Conservation (phyloP, 2,888 invertebrate genomes). For the Dromius quadrimaculatus region DNA sequence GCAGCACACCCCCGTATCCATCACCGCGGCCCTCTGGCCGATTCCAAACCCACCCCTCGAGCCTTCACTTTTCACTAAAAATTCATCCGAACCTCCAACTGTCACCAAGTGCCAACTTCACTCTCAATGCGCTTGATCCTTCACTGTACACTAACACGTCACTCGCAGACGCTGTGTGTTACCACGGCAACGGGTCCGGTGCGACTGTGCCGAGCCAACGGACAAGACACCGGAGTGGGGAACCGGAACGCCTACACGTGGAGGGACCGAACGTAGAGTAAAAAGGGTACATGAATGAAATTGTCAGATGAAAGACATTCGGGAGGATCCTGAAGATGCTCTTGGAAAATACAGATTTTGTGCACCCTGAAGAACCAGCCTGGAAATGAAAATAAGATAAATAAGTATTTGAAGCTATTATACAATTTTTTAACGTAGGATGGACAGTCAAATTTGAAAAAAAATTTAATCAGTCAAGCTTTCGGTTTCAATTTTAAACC, state of each 20-base stretch:
- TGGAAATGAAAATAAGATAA: too few relatives aligned
- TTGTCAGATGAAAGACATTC: not conserved
- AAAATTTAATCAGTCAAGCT: too few relatives aligned
- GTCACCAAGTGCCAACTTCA: too few relatives aligned
- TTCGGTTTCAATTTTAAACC: too few relatives aligned
- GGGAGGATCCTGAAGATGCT: not conserved
- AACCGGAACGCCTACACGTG: constrained; percentile 2
- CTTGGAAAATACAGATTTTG: not conserved
- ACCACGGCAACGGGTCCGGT: constrained; percentile 23
- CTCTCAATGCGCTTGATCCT: not conserved
- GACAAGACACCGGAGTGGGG: not conserved
- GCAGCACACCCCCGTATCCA: constrained; percentile 66
- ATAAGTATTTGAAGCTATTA: too few relatives aligned
- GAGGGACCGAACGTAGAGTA: not conserved
- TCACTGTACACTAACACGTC: not conserved
- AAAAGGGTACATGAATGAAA: not conserved
- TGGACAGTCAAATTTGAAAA: too few relatives aligned
- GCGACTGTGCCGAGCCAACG: constrained; percentile 17
- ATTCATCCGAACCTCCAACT: too few relatives aligned
- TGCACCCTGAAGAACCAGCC: not conserved
- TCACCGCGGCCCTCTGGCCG: constrained; percentile 49
- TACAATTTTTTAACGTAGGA: too few relatives aligned
- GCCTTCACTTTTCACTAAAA: too few relatives aligned
- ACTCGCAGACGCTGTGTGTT: not conserved
- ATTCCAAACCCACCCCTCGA: constrained; percentile 5